These are phyloP conservation scores for Sciurus vulgaris DNA, from an alignment of 2,797 vertebrate genomes.

Conservation along the genomic window DNA sequence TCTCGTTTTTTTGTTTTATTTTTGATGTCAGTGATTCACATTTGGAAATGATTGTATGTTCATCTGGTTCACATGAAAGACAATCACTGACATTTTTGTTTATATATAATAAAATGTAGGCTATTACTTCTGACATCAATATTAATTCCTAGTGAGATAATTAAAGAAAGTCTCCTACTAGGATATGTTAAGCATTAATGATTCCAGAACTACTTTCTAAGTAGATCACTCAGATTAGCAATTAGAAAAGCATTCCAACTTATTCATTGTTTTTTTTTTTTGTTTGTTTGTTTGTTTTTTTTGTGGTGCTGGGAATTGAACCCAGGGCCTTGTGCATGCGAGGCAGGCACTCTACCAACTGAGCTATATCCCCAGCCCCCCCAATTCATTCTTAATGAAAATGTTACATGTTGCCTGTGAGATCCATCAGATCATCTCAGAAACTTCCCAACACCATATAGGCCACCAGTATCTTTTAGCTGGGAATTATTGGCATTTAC, in stretches of 20 bases:
- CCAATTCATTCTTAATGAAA: not conserved
- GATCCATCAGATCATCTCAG: not conserved
- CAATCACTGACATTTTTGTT: slow-evolving; percentile 52
- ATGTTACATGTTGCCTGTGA: not conserved
- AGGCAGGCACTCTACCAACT: too few species aligned
- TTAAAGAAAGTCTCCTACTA: not conserved
- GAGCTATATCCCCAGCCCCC: too few species aligned
- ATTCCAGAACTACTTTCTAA: not conserved
- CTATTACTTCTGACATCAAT: not conserved
- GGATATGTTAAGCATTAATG: not conserved
- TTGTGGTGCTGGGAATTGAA: too few species aligned
- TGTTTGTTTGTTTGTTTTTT: too few species aligned
- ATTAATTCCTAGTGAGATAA: slow-evolving; percentile 36
- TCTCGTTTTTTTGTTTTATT: slow-evolving; percentile 22
- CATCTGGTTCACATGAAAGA: slow-evolving; percentile 47
- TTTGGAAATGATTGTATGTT: slow-evolving; percentile 32
- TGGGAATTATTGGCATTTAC: not conserved
- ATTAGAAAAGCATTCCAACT: not conserved
- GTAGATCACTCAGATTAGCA: not conserved
- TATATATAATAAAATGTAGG: slow-evolving; percentile 15
- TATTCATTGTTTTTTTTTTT: too few species aligned
- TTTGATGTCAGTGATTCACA: slow-evolving; percentile 32
- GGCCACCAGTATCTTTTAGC: not conserved
- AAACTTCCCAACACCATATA: not conserved
- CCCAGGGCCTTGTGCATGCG: too few species aligned